Evolutionary conservation across 2,113 vertebrate genomes (phyloP).

Genomic region (Ochotona princeps): DNA sequence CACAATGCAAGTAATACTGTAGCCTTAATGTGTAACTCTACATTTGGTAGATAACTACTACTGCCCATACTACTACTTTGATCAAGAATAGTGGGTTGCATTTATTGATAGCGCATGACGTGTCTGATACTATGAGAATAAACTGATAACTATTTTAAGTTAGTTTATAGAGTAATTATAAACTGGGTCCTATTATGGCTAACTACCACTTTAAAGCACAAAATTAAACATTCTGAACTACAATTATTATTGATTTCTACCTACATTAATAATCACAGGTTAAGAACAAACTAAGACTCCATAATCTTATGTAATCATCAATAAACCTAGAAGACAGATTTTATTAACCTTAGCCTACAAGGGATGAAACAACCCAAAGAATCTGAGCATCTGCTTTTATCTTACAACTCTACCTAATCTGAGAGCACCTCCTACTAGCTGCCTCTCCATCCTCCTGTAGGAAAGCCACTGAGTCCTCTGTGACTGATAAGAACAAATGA

Average conservation of each 20-base stretch:
- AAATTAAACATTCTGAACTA: neutral
- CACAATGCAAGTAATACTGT: neutral
- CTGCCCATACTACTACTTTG: neutral
- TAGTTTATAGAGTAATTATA: neutral
- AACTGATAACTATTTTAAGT: neutral
- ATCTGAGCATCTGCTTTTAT: neutral
- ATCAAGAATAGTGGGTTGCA: neutral
- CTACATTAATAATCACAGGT: neutral
- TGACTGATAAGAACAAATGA: neutral
- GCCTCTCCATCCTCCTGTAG: neutral
- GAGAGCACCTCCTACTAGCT: neutral
- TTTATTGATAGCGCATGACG: neutral
- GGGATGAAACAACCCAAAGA: neutral
- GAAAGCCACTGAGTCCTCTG: neutral
- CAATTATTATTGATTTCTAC: neutral
- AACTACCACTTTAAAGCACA: neutral
- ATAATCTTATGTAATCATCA: neutral
- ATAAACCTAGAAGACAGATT: neutral
- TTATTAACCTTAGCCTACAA: neutral
- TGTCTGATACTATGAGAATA: neutral
- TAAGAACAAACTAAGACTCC: constrained; percentile 8
- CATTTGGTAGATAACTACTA: neutral
- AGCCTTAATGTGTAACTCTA: neutral
- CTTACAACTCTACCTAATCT: neutral
- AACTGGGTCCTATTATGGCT: neutral